phyloP scores from a whole-genome alignment of 2,888 invertebrate species.

The Oegoconia quadripuncta region DNA sequence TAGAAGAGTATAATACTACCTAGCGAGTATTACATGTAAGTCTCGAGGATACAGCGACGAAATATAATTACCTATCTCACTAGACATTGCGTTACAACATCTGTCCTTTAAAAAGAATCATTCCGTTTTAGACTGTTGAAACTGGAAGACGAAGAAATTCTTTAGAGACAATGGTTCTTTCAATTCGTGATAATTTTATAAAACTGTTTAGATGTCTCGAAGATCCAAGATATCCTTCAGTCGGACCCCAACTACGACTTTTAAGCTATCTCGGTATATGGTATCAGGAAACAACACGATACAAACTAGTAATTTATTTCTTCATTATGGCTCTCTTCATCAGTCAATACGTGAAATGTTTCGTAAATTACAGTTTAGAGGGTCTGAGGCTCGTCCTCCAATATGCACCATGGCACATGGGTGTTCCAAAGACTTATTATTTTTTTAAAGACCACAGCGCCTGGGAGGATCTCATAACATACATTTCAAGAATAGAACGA shows the following conservation, averaged over 20 bases:
- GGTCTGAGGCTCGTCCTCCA: slow-evolving; percentile 43
- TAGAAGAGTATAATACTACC: no score
- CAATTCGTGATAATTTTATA: background rate
- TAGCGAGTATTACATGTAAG: no score
- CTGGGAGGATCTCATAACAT: slow-evolving; percentile 45
- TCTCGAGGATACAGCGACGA: no score
- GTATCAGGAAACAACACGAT: slow-evolving; percentile 34
- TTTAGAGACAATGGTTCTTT: slow-evolving; percentile 1
- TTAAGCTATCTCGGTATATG: slow-evolving; percentile 41
- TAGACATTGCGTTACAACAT: no score
- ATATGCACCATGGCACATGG: slow-evolving; percentile 55
- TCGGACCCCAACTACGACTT: slow-evolving; percentile 45
- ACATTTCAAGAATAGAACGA: slow-evolving; percentile 41
- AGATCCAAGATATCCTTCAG: slow-evolving; percentile 41
- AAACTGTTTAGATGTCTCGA: slow-evolving; percentile 33
- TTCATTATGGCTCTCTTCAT: slow-evolving; percentile 40
- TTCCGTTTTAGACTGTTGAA: slow-evolving; percentile 2
- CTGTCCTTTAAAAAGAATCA: no score
- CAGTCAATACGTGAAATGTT: slow-evolving; percentile 47
- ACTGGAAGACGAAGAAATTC: background rate
- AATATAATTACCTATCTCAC: no score
- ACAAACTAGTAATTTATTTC: slow-evolving; percentile 39
- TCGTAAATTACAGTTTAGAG: slow-evolving; percentile 30
- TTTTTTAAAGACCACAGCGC: slow-evolving; percentile 40
- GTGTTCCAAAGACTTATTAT: slow-evolving; percentile 42